A percentile compares a stretch with the other conserved stretches of the same genome.
phyloP scores from a whole-genome alignment of 2,888 invertebrate species.

The Notocelia uddmanniana region DNA sequence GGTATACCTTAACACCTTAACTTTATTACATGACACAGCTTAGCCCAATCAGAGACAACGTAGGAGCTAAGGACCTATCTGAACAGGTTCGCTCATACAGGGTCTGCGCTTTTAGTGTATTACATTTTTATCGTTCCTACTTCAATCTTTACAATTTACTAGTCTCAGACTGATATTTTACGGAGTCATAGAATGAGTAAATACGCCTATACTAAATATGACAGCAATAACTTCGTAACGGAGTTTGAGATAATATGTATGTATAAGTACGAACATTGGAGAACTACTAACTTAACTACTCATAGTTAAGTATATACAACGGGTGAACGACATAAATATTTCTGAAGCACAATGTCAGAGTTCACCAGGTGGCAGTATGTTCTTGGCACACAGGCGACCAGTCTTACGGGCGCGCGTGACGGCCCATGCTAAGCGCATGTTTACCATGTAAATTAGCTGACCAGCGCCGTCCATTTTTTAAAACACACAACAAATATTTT shows the following conservation, averaged over 20 bases:
- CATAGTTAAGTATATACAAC: no score
- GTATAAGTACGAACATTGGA: no score
- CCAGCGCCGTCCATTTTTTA: constrained; percentile 75
- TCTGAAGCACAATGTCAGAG: not conserved
- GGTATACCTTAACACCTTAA: not conserved
- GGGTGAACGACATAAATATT: no score
- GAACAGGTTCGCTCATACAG: no score
- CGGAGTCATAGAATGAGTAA: not conserved
- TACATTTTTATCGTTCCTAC: no score
- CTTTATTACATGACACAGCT: not conserved
- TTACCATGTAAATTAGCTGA: constrained; percentile 84
- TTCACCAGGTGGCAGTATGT: constrained; percentile 41
- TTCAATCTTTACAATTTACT: not conserved
- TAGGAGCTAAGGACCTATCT: no score
- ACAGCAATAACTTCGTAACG: not conserved
- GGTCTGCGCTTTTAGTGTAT: not conserved
- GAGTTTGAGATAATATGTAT: not conserved
- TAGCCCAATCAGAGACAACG: not conserved
- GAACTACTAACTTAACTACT: no score
- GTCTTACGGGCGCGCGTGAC: constrained; percentile 80
- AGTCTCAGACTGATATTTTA: not conserved
- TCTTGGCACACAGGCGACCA: constrained; percentile 57
- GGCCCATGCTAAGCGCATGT: constrained; percentile 82
- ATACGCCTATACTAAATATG: constrained; percentile 3
- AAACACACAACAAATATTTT: constrained; percentile 75